Conservation (phyloP, 2,888 invertebrate genomes). For the Helleia helle region DNA sequence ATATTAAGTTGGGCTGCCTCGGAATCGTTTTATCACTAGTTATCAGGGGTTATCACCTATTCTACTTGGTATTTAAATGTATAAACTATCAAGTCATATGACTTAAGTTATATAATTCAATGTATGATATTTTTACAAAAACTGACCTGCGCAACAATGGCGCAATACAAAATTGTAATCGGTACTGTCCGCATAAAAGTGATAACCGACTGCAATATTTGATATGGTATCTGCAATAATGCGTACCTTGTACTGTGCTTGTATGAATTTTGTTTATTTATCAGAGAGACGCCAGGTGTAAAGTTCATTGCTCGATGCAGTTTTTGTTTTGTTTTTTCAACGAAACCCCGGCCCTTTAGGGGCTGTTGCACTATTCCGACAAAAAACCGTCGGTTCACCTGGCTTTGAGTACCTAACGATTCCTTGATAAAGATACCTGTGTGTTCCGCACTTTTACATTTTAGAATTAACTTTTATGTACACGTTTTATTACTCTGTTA, state of each 20-base stretch:
- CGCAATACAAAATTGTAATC: constrained; percentile 9
- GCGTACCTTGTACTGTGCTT: constrained; percentile 19
- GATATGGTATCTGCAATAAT: constrained; percentile 16
- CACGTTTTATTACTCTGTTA: too few species aligned
- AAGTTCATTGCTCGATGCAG: constrained; percentile 51
- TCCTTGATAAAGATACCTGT: constrained; percentile 5
- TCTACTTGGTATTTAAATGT: too few species aligned
- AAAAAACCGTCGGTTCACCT: constrained; percentile 42
- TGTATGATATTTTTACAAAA: neutral
- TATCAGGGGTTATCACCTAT: too few species aligned
- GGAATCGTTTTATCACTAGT: too few species aligned
- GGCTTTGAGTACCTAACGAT: constrained; percentile 28
- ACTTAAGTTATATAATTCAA: too few species aligned
- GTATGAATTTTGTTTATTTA: constrained; percentile 19
- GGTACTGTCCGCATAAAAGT: constrained; percentile 2
- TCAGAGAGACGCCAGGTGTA: constrained; percentile 57
- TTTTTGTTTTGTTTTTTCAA: constrained; percentile 54
- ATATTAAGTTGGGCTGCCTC: too few species aligned
- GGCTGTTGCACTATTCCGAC: constrained; percentile 32
- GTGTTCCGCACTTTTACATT: constrained; percentile 8
- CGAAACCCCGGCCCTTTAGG: constrained; percentile 33
- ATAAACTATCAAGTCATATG: too few species aligned
- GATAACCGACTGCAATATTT: constrained; percentile 18
- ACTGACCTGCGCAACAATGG: constrained; percentile 12
- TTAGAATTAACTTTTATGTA: neutral